A percentile compares a stretch with the other conserved stretches of the same genome.
Evolutionary conservation across 2,888 invertebrate genomes (phyloP).

Genomic region (Agrilus cyanescens): DNA sequence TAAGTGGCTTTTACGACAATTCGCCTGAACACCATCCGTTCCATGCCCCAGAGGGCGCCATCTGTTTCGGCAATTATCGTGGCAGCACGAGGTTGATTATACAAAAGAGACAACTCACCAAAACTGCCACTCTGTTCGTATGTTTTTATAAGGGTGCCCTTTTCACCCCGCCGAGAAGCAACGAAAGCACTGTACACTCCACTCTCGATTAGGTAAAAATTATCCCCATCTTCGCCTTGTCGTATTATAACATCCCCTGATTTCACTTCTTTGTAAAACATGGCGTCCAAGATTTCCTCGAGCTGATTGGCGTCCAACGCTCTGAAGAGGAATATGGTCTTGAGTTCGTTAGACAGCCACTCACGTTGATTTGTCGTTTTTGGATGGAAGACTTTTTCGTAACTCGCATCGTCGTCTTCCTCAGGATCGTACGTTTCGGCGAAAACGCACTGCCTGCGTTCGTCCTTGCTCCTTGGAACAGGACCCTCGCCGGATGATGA

Average conservation of each 20-base stretch:
- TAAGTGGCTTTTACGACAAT: constrained; percentile 85
- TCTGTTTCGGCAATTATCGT: constrained; percentile 66
- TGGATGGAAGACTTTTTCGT: constrained; percentile 63
- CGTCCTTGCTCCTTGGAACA: constrained; percentile 29
- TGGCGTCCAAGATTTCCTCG: constrained; percentile 84
- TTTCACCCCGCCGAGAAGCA: constrained; percentile 20
- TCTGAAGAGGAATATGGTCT: constrained; percentile 80
- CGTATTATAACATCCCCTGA: constrained; percentile 76
- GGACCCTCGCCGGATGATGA: background rate
- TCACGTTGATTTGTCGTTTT: constrained; percentile 83
- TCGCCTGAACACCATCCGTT: constrained; percentile 59
- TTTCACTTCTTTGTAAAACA: constrained; percentile 80
- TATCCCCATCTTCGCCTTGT: constrained; percentile 89
- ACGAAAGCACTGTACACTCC: constrained; percentile 64
- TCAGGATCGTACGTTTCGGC: constrained; percentile 91
- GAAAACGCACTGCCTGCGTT: constrained; percentile 77
- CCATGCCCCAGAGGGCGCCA: constrained; percentile 67
- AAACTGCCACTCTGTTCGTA: constrained; percentile 81
- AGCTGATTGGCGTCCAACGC: constrained; percentile 75
- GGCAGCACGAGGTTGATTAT: constrained; percentile 88
- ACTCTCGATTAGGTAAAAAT: constrained; percentile 91
- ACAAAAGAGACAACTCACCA: constrained; percentile 86
- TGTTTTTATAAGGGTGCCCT: constrained; percentile 52
- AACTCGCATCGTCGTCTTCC: constrained; percentile 70
- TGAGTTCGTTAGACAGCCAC: constrained; percentile 72